phyloP scores from a whole-genome alignment of 2,797 vertebrate species.

The Molossus molossus region DNA sequence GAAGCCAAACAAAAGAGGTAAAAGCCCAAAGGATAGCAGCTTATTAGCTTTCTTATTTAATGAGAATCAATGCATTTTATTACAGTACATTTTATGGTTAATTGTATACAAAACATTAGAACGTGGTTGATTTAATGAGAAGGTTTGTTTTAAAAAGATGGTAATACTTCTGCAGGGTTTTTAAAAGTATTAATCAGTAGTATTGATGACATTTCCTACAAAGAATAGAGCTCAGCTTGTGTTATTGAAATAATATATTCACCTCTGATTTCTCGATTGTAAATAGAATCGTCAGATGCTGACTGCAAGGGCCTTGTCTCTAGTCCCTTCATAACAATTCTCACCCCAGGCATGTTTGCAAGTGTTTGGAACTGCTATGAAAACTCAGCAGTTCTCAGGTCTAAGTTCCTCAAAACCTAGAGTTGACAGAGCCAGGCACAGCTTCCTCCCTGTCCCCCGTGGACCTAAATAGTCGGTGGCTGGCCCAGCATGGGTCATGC shows the following conservation, averaged over 20 bases:
- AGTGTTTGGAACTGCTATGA: neutral
- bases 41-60: neutral
- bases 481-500: neutral
- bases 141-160: neutral
- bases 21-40: neutral
- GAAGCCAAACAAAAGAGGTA: neutral
- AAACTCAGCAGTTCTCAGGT: neutral
- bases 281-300: neutral
- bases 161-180: neutral
- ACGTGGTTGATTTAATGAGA: neutral
- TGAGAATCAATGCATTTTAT: neutral
- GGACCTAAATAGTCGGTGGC: neutral
- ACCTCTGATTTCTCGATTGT: neutral
- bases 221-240: neutral
- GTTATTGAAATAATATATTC: neutral
- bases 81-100: neutral
- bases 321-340: neutral
- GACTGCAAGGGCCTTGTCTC: neutral
- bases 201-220: constrained; percentile 7
- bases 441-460: neutral
- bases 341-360: neutral
- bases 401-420: neutral
- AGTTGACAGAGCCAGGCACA: neutral
- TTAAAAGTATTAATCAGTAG: neutral
- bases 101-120: constrained; percentile 3